phyloP scores from a whole-genome alignment of 1,140 invertebrate species.

The Hylaeus volcanicus region DNA sequence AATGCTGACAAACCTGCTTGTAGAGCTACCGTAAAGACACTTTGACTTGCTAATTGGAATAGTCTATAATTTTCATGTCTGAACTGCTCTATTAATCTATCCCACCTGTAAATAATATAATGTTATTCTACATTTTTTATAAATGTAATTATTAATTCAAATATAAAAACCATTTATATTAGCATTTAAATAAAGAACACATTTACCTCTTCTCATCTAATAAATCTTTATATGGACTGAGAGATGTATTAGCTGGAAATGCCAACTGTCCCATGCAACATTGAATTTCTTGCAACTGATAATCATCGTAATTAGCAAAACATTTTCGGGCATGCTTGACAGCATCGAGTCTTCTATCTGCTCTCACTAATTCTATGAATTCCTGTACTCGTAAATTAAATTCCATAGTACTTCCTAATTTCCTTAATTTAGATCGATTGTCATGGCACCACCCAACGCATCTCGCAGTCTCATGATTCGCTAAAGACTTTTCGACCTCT shows the following conservation, averaged over 20 bases:
- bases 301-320: constrained; percentile 92
- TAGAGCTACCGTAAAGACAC: constrained; percentile 94
- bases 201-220: constrained; percentile 82
- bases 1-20: constrained; percentile 96
- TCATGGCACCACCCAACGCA: constrained; percentile 98
- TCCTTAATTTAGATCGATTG: constrained; percentile 97
- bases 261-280: constrained; percentile 97
- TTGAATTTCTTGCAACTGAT: constrained; percentile 93
- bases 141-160: not conserved
- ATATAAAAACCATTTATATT: no score
- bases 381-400: constrained; percentile 96
- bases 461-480: constrained; percentile 90
- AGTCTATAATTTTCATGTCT: constrained; percentile 96
- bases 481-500: constrained; percentile 91
- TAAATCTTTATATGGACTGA: constrained; percentile 86
- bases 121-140: not conserved
- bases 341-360: constrained; percentile 92
- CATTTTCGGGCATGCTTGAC: constrained; percentile 96
- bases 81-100: constrained; percentile 93
- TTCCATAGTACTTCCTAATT: constrained; percentile 93
- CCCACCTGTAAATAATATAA: constrained; percentile 84
- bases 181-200: constrained; percentile 17
- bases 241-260: constrained; percentile 91
- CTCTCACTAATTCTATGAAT: constrained; percentile 96
- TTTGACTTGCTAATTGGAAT: constrained; percentile 94